A percentile compares a stretch with the other conserved stretches of the same genome.
These are phyloP conservation scores for Chrysomallon squamiferum DNA, from an alignment of 1,140 invertebrate genomes.

Conservation along the genomic window DNA sequence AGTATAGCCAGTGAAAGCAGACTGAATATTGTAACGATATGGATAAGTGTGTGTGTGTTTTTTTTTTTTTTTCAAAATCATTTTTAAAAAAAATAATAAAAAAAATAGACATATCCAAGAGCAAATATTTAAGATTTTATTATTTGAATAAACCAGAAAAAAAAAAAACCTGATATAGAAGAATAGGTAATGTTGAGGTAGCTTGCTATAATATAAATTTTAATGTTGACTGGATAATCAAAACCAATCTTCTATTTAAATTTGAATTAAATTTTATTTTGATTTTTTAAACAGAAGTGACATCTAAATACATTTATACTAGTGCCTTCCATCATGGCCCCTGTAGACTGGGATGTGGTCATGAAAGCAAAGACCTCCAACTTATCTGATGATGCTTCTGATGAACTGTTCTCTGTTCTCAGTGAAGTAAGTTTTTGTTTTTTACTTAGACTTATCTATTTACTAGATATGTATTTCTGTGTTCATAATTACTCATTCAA, in stretches of 20 bases:
- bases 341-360: conserved; percentile 54
- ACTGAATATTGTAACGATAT: too few species aligned
- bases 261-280: background rate
- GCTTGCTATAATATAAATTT: background rate
- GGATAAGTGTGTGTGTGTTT: too few species aligned
- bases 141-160: background rate
- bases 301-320: background rate
- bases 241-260: too few species aligned
- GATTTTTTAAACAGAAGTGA: background rate
- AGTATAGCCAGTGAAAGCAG: too few species aligned
- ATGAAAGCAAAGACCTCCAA: conserved; percentile 41
- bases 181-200: background rate
- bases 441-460: background rate
- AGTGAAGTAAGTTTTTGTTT: conserved; percentile 35
- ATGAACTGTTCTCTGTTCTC: conserved; percentile 46
- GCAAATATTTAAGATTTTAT: too few species aligned
- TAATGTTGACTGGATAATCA: background rate
- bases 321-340: conserved; percentile 41
- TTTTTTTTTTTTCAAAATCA: too few species aligned
- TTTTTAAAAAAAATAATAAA: too few species aligned
- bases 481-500: background rate
- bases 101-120: too few species aligned
- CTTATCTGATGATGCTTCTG: conserved; percentile 46
- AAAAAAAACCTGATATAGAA: background rate
- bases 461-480: background rate